A percentile compares a stretch with the other conserved stretches of the same genome.
Evolutionary conservation across 2,113 vertebrate species (phyloP).

Genomic region (Redunca redunca): DNA sequence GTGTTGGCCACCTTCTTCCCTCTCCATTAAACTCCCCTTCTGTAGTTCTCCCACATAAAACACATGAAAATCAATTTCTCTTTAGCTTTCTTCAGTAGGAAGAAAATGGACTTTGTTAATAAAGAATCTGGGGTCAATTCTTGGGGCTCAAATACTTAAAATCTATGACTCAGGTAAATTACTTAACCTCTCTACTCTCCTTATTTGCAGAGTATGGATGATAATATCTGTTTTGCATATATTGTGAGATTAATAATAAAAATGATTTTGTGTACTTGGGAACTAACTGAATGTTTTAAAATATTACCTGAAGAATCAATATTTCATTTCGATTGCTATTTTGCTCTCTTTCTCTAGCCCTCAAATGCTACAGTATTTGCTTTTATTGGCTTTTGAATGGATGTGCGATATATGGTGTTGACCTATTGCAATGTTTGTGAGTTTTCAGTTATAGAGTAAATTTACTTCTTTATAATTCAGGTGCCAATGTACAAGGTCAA

Average conservation of each 20-base stretch:
- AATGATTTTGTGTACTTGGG: not conserved
- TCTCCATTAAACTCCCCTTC: not conserved
- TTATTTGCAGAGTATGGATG: not conserved
- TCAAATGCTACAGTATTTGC: not conserved
- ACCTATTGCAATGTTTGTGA: constrained; percentile 23
- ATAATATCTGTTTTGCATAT: not conserved
- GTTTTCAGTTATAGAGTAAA: constrained; percentile 37
- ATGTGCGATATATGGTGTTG: not conserved
- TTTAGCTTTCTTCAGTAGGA: not conserved
- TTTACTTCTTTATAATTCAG: constrained; percentile 22
- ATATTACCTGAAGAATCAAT: not conserved
- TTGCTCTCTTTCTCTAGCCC: not conserved
- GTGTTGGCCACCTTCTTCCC: not conserved
- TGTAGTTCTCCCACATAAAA: not conserved
- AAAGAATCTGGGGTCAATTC: not conserved
- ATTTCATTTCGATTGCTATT: constrained; percentile 32
- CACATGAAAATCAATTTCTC: constrained; percentile 20
- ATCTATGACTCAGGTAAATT: not conserved
- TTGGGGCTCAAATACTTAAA: not conserved
- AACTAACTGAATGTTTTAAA: not conserved
- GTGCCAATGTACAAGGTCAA: constrained; percentile 21
- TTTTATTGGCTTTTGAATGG: not conserved
- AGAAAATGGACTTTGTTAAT: not conserved
- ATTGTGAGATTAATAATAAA: not conserved
- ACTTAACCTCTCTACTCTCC: not conserved